Percentiles rank a stretch among this genome's conserved stretches.
Conservation (phyloP, 2,113 vertebrate genomes). For the Sturnira hondurensis region DNA sequence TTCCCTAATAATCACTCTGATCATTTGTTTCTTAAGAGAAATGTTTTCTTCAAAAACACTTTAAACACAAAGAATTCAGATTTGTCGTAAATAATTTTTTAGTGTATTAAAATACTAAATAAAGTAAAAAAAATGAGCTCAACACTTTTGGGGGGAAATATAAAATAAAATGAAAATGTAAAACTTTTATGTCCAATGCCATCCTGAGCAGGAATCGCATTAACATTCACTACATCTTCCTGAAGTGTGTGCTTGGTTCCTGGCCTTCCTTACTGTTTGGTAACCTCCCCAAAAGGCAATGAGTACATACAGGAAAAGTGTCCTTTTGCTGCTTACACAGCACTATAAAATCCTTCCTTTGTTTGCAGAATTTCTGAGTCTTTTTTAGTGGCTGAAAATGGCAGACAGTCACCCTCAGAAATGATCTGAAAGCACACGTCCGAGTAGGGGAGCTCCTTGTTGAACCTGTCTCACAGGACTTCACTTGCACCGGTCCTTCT, state of each 20-base stretch:
- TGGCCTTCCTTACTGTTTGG: accelerated
- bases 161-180: not conserved
- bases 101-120: not conserved
- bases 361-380: not conserved
- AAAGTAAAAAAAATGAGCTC: not conserved
- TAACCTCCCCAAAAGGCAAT: not conserved
- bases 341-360: not conserved
- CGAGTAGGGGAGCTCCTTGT: not conserved
- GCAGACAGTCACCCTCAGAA: not conserved
- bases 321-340: not conserved
- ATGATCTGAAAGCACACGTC: not conserved
- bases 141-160: not conserved
- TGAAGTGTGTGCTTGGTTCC: not conserved
- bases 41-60: not conserved
- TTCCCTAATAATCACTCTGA: not conserved
- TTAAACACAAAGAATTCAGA: not conserved
- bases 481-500: not conserved
- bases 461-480: not conserved
- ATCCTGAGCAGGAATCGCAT: not conserved
- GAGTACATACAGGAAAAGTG: not conserved
- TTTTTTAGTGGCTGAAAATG: not conserved
- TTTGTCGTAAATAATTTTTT: not conserved
- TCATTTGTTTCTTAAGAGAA: not conserved
- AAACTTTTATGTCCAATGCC: not conserved
- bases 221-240: not conserved